A percentile compares a stretch with the other conserved stretches of the same genome.
Evolutionary conservation across 2,888 invertebrate genomes (phyloP).

Genomic region (Lochmaea crataegi): DNA sequence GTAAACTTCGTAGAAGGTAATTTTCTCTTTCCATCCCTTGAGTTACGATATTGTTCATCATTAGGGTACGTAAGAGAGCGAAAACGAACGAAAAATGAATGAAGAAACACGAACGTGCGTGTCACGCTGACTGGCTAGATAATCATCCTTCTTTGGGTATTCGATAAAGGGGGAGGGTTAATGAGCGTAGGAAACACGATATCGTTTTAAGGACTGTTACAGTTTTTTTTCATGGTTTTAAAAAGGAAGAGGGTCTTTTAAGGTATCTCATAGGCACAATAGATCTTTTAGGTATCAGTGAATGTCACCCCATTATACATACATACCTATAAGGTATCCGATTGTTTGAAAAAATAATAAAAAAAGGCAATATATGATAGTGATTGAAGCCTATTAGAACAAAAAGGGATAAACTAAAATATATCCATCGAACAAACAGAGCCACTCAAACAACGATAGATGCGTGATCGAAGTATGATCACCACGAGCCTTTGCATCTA

Average conservation of each 20-base stretch:
- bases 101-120: constrained; percentile 30
- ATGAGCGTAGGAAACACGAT: constrained; percentile 20
- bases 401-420: no score
- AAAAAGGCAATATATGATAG: no score
- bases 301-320: no score
- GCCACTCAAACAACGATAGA: no score
- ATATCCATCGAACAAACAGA: no score
- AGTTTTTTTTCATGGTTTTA: constrained; percentile 14
- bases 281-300: background rate
- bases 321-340: no score
- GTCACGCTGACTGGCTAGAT: constrained; percentile 24
- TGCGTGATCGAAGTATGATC: no score
- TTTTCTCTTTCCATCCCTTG: background rate
- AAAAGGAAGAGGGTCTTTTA: background rate
- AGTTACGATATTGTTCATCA: background rate
- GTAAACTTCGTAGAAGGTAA: background rate
- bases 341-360: no score
- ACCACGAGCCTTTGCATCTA: no score
- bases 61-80: background rate
- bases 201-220: constrained; percentile 19
- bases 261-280: background rate
- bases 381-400: no score
- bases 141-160: constrained; percentile 22
- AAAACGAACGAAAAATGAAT: constrained; percentile 12
- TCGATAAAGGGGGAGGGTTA: constrained; percentile 16